phyloP scores from a whole-genome alignment of 2,888 invertebrate species.

The Synanthedon myopaeformis region DNA sequence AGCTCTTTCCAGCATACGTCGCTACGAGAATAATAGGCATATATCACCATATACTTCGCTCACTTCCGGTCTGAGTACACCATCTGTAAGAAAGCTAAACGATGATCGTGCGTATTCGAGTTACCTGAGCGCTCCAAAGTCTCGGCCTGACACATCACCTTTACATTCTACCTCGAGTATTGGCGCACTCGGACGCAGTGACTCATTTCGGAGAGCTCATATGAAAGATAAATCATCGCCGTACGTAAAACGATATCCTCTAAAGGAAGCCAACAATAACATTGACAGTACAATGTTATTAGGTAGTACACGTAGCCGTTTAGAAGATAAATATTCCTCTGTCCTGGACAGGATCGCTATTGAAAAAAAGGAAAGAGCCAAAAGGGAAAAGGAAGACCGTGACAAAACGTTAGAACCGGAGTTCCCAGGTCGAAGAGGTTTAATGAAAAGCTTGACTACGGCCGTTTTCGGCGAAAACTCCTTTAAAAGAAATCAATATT shows the following conservation, averaged over 20 bases:
- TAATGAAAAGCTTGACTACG: constrained; percentile 79
- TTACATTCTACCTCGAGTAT: constrained; percentile 45
- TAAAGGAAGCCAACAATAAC: constrained; percentile 61
- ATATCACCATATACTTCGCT: constrained; percentile 51
- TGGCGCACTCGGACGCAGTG: constrained; percentile 51
- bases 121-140: constrained; percentile 47
- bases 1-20: constrained; percentile 43
- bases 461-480: constrained; percentile 78
- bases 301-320: constrained; percentile 74
- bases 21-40: constrained; percentile 56
- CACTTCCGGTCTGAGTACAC: constrained; percentile 28
- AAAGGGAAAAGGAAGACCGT: constrained; percentile 66
- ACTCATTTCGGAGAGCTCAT: constrained; percentile 60
- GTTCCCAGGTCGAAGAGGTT: constrained; percentile 46
- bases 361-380: constrained; percentile 67
- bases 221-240: constrained; percentile 59
- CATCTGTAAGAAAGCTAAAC: constrained; percentile 38
- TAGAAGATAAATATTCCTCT: constrained; percentile 84
- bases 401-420: constrained; percentile 80
- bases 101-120: constrained; percentile 53
- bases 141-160: constrained; percentile 53
- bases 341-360: constrained; percentile 78
- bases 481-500: constrained; percentile 61
- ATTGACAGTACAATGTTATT: constrained; percentile 46
- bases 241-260: constrained; percentile 51